Percentiles rank a stretch among this genome's conserved stretches.
phyloP scores from a whole-genome alignment of 2,113 vertebrate genomes.

The Gopherus flavomarginatus region DNA sequence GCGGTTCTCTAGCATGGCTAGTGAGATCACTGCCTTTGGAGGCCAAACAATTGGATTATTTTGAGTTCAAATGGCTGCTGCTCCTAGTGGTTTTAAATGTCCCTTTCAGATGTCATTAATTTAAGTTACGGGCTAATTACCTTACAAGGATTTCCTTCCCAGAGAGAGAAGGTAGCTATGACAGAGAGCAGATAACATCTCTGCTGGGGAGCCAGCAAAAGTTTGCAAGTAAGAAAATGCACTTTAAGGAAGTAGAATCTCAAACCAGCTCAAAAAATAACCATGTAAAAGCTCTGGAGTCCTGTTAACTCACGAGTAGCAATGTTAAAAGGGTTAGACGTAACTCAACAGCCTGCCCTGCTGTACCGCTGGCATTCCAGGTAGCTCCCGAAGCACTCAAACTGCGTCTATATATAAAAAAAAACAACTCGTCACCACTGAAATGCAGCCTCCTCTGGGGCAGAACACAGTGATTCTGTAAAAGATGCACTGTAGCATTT shows the following conservation, averaged over 20 bases:
- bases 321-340: not conserved
- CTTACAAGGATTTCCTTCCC: not conserved
- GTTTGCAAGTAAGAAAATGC: not conserved
- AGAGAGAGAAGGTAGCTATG: not conserved
- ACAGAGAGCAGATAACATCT: not conserved
- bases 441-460: not conserved
- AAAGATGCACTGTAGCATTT: not conserved
- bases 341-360: not conserved
- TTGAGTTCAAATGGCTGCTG: not conserved
- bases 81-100: not conserved
- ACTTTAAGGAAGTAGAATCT: not conserved
- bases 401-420: not conserved
- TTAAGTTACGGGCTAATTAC: not conserved
- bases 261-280: not conserved
- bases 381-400: not conserved
- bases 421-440: not conserved
- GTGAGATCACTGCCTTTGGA: too few species aligned
- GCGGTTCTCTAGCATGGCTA: not conserved
- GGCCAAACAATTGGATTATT: too few species aligned
- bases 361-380: not conserved
- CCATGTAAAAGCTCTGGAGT: not conserved
- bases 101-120: not conserved
- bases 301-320: not conserved
- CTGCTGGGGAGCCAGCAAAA: not conserved
- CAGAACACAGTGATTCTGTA: not conserved